These are phyloP conservation scores for Cephalopholis sonnerati DNA, from an alignment of 2,113 vertebrate genomes.

Conservation along the genomic window DNA sequence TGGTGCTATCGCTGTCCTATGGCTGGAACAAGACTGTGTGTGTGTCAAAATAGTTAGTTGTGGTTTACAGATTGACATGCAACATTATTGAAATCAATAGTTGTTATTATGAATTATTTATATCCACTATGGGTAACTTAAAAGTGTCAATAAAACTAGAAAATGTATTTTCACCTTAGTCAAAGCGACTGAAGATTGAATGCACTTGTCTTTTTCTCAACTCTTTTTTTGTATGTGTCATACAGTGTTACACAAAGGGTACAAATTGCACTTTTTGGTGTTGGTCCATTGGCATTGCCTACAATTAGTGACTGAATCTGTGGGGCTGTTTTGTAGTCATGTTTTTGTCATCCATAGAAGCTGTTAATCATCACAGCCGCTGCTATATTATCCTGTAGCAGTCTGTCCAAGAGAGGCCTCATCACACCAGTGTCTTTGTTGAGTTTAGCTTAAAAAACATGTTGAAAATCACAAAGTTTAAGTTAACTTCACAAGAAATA, in stretches of 20 bases:
- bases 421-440: neutral
- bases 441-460: neutral
- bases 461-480: neutral
- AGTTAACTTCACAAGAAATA: neutral
- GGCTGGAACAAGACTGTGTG: conserved; percentile 17
- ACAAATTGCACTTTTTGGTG: neutral
- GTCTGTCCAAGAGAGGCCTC: neutral
- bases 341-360: neutral
- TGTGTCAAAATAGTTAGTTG: neutral
- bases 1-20: conserved; percentile 32
- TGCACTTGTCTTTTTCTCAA: neutral
- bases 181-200: neutral
- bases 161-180: neutral
- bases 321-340: too few species aligned
- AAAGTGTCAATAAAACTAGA: conserved; percentile 15
- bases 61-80: neutral
- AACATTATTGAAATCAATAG: neutral
- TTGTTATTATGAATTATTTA: conserved; percentile 1
- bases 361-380: neutral
- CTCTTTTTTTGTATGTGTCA: neutral
- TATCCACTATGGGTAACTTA: neutral
- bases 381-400: neutral
- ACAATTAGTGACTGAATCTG: neutral
- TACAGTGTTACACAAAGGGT: neutral
- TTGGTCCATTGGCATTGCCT: neutral